Evolutionary conservation across 2,797 vertebrate species (phyloP).

Genomic region (Ctenosaura bakeri): DNA sequence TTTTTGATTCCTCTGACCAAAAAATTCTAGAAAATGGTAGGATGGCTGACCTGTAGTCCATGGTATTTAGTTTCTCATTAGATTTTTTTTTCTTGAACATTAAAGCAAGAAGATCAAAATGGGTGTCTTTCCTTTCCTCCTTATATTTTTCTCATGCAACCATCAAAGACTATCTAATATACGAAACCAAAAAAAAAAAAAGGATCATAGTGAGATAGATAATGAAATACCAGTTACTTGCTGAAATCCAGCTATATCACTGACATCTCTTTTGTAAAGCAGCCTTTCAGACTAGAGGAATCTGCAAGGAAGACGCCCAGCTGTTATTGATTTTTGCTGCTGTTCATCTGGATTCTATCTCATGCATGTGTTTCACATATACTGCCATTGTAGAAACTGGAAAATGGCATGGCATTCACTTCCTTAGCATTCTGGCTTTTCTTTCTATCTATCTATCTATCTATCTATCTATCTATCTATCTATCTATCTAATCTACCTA

Average conservation of each 20-base stretch:
- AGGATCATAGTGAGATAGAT: background rate
- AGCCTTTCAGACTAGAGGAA: slow-evolving; percentile 25
- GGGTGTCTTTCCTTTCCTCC: slow-evolving; percentile 10
- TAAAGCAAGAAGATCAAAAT: slow-evolving; percentile 48
- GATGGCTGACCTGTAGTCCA: slow-evolving; percentile 56
- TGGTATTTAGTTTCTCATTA: slow-evolving; percentile 26
- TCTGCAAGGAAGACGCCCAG: slow-evolving; percentile 19
- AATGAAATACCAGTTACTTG: slow-evolving; percentile 18
- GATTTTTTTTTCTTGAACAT: slow-evolving; percentile 29
- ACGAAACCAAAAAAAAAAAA: background rate
- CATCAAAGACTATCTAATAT: slow-evolving; percentile 5
- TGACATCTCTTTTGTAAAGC: background rate
- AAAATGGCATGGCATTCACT: background rate
- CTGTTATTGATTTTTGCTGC: slow-evolving; percentile 2
- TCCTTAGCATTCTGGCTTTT: background rate
- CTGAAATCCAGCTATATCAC: slow-evolving; percentile 27
- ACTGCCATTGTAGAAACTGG: background rate
- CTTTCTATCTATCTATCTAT: too few relatives aligned
- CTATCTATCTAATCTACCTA: too few relatives aligned
- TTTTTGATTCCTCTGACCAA: slow-evolving; percentile 52
- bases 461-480: too few relatives aligned
- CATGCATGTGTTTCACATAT: background rate
- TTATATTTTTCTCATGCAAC: background rate
- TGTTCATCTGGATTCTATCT: background rate
- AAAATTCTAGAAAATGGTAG: slow-evolving; percentile 43